These are phyloP conservation scores for Macrotis lagotis DNA, from an alignment of 2,113 vertebrate genomes.

Conservation along the genomic window DNA sequence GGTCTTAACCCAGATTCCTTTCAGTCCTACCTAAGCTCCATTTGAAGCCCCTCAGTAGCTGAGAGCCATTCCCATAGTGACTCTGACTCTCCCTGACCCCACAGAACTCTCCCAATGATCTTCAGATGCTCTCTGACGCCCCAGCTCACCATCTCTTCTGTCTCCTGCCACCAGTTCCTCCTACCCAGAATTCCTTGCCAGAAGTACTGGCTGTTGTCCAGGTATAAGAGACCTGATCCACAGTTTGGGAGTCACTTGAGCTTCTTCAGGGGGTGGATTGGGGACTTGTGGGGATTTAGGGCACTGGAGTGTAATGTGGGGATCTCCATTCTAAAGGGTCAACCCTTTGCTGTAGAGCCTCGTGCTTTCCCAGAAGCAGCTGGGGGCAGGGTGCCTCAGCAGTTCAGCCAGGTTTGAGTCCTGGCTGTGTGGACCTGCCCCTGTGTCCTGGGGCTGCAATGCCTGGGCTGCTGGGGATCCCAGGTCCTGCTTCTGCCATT, in stretches of 20 bases:
- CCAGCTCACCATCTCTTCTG: conserved; percentile 99
- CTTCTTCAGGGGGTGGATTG: not conserved
- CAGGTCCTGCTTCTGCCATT: not conserved
- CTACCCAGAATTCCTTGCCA: conserved; percentile 95
- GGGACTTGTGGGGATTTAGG: accelerated
- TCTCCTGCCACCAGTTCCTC: conserved; percentile 94
- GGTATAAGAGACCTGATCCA: conserved; percentile 80
- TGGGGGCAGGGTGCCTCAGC: not conserved
- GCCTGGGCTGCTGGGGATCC: too few species aligned
- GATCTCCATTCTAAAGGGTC: accelerated
- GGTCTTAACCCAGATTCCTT: too few species aligned
- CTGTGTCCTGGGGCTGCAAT: too few species aligned
- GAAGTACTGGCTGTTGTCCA: conserved; percentile 97
- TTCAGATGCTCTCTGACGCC: conserved; percentile 98
- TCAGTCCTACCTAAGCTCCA: not conserved
- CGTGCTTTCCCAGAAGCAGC: not conserved
- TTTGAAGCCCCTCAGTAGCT: not conserved
- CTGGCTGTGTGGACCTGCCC: too few species aligned
- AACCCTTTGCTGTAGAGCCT: not conserved
- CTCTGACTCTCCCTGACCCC: conserved; percentile 10
- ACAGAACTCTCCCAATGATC: conserved; percentile 97
- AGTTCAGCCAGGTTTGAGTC: too few species aligned
- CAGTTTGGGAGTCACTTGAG: not conserved
- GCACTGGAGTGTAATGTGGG: not conserved
- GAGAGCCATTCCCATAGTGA: not conserved